Conservation (phyloP, 2,113 vertebrate genomes). For the Choloepus hoffmanni region DNA sequence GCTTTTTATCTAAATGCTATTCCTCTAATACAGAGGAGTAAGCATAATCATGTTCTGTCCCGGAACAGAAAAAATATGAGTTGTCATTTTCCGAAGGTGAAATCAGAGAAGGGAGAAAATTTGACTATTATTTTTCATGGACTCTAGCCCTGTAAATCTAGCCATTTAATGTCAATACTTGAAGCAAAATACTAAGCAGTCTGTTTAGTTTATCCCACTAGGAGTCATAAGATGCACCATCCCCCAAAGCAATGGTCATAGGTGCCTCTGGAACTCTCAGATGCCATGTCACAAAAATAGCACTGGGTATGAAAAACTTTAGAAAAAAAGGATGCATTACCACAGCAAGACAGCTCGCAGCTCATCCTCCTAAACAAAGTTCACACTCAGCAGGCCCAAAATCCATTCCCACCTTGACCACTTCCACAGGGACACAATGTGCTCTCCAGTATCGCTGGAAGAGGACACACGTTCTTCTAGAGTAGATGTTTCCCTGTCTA, state of each 20-base stretch:
- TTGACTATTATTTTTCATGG: not conserved
- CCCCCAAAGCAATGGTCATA: not conserved
- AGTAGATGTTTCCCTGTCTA: not conserved
- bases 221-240: not conserved
- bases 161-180: not conserved
- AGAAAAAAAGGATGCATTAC: not conserved
- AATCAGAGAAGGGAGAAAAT: constrained; percentile 9
- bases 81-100: not conserved
- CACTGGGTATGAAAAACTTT: not conserved
- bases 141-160: not conserved
- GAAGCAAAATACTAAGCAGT: not conserved
- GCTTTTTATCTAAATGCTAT: not conserved
- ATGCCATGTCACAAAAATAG: not conserved
- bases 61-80: not conserved
- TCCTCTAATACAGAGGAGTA: not conserved
- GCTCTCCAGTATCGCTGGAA: not conserved
- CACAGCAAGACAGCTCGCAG: not conserved
- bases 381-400: not conserved
- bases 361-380: not conserved
- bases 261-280: not conserved
- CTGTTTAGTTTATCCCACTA: not conserved
- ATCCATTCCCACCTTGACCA: not conserved
- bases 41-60: not conserved
- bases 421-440: not conserved
- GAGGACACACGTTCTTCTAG: not conserved